Base-by-base conservation (phyloP, 2,113 vertebrate species). In the Hippocampus mohnikei region DNA sequence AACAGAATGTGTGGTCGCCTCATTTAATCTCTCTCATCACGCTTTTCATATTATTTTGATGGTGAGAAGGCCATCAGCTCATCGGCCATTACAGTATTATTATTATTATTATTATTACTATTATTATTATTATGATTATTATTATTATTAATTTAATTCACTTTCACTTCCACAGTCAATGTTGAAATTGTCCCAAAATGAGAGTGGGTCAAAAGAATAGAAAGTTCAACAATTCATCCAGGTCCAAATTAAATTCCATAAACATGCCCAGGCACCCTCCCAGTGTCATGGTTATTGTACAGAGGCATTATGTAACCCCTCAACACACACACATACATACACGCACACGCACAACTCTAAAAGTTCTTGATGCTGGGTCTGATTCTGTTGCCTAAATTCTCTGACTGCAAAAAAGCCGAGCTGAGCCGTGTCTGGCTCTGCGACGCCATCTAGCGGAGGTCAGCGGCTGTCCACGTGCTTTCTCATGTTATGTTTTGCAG, bases 391-490 rank as follows among this genome's bases (percentile, higher is more conserved):
- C 71, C 81, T 80, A 72, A 69, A 83, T 79, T 67, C 62, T 77
- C 42, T 18, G 46, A 48, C 16, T 74, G 63, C 75, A 73, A 53
- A 65, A 41, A 58, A 66, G 52, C 2, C 5, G 13, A 15, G 71
- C 61, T 23, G 70, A 69, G 62, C 78, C 78, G 87, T 90, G 55
- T 87, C 78, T 66, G 94, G 93, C 95, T 95, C 94, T 89, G 92
- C 92, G 87, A 93, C 93, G 95, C 95, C 97, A 97, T 94, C 97
- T 97, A 94, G 96, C 87, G 97, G 87, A 81, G 18, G 33, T 18
- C 56, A 46, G 11, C 29, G 16, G 20, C 60, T 13, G 7, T 12
- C 48, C 48, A 11, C 2, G 33, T 27, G 66, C 18, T 73, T 76
- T 55, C 46, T 67, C 41, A 8, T 33, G 27, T 33, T 2, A 18